A percentile compares a stretch with the other conserved stretches of the same genome.
Evolutionary conservation across 2,113 vertebrate species (phyloP).

Genomic region (Corythornis cristatus): DNA sequence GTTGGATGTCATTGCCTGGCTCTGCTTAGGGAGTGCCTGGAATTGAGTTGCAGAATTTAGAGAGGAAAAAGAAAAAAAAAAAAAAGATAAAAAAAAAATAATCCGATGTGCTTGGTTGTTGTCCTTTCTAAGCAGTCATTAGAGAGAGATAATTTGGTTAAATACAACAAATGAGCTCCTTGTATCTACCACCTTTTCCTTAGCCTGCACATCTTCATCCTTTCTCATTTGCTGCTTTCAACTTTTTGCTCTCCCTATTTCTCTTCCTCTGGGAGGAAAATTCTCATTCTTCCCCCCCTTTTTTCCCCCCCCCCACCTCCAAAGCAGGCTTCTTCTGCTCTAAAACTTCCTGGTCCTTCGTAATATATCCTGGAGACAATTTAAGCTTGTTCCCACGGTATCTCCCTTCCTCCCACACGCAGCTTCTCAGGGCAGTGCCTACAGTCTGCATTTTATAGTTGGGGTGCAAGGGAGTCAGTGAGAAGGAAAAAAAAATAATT

Average conservation of each 20-base stretch:
- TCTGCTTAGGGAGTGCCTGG: neutral
- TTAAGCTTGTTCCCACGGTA: neutral
- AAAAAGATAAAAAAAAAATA: too few relatives aligned
- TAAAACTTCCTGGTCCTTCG: neutral
- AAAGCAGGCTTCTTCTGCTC: neutral
- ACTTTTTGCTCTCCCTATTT: neutral
- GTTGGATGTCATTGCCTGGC: neutral
- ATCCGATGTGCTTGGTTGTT: fast-evolving
- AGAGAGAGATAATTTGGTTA: neutral
- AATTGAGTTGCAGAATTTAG: neutral
- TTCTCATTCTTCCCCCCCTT: neutral
- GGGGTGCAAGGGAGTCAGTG: neutral
- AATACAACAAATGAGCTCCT: neutral
- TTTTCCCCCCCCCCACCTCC: fast-evolving
- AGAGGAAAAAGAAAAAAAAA: too few relatives aligned
- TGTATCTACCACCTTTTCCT: neutral
- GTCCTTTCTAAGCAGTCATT: fast-evolving
- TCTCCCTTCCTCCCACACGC: neutral
- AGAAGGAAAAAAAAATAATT: too few relatives aligned
- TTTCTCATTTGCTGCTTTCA: neutral
- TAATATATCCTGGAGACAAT: neutral
- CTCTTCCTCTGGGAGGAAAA: neutral
- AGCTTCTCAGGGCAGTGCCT: neutral
- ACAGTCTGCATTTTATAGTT: neutral
- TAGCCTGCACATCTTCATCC: neutral